Percentiles rank a stretch among this genome's conserved stretches.
phyloP scores from a whole-genome alignment of 1,140 invertebrate genomes.

The Drosophila arawakana region DNA sequence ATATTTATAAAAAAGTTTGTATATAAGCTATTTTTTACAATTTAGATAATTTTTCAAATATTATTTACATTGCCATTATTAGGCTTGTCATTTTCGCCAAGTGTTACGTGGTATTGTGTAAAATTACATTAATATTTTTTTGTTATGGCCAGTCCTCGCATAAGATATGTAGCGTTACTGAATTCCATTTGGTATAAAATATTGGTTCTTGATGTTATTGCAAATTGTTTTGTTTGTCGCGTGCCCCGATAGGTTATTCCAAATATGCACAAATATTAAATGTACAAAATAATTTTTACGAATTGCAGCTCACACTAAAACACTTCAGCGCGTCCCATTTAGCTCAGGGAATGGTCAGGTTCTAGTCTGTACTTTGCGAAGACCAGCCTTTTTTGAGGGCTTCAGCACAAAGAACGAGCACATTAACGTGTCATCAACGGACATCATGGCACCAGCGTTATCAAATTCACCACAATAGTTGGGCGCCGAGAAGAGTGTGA shows the following conservation, averaged over 20 bases:
- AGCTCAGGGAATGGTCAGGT: neutral
- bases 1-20: slow-evolving; percentile 3
- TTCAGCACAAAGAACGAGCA: slow-evolving; percentile 91
- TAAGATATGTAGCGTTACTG: neutral
- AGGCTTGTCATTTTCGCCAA: neutral
- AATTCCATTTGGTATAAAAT: neutral
- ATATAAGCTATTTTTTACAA: neutral
- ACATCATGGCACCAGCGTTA: slow-evolving; percentile 99
- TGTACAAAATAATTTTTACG: slow-evolving; percentile 25
- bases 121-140: too few relatives aligned
- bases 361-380: slow-evolving; percentile 32
- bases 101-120: too few relatives aligned
- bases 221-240: neutral
- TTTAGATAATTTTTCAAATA: slow-evolving; percentile 1
- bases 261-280: neutral
- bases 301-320: slow-evolving; percentile 24
- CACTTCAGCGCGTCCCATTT: neutral
- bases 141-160: too few relatives aligned
- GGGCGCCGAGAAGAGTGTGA: slow-evolving; percentile 93
- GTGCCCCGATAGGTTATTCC: neutral
- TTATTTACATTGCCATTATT: neutral
- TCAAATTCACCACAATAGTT: slow-evolving; percentile 95
- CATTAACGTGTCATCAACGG: slow-evolving; percentile 98
- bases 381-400: slow-evolving; percentile 94
- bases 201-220: neutral